phyloP scores from a whole-genome alignment of 2,797 vertebrate species.

The Microctenopoma steveboyesi region DNA sequence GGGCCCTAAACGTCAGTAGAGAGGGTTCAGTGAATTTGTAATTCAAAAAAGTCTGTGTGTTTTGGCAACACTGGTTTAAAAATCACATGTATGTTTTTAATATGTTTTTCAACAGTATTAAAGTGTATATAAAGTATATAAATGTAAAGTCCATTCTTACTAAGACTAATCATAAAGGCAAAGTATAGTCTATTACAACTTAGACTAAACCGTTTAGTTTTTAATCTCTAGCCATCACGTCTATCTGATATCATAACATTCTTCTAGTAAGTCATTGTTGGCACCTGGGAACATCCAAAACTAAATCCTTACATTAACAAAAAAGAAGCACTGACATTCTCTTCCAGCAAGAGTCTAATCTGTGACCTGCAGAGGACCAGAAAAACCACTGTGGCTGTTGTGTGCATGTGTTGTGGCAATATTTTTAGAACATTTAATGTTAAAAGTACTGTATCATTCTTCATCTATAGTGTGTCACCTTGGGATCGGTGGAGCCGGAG shows the following conservation, averaged over 20 bases:
- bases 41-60: not conserved
- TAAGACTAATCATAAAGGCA: not conserved
- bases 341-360: slow-evolving; percentile 30
- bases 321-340: not conserved
- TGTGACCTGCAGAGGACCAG: slow-evolving; percentile 38
- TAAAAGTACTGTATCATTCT: slow-evolving; percentile 57
- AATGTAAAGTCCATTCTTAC: not conserved
- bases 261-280: not conserved
- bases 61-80: too few relatives aligned
- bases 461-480: slow-evolving; percentile 69
- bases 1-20: slow-evolving; percentile 6
- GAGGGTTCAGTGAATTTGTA: not conserved
- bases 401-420: slow-evolving; percentile 29
- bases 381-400: slow-evolving; percentile 10
- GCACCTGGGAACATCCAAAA: too few relatives aligned
- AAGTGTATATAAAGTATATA: too few relatives aligned
- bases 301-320: too few relatives aligned
- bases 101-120: too few relatives aligned
- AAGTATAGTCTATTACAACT: not conserved
- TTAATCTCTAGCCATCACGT: not conserved
- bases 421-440: slow-evolving; percentile 58
- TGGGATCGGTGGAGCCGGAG: slow-evolving; percentile 74
- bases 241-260: not conserved
- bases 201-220: not conserved
- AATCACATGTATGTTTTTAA: too few relatives aligned